Percentiles rank a stretch among this genome's conserved stretches.
These are phyloP conservation scores for Corythornis madagascariensis DNA, from an alignment of 2,113 vertebrate species.

Conservation along the genomic window DNA sequence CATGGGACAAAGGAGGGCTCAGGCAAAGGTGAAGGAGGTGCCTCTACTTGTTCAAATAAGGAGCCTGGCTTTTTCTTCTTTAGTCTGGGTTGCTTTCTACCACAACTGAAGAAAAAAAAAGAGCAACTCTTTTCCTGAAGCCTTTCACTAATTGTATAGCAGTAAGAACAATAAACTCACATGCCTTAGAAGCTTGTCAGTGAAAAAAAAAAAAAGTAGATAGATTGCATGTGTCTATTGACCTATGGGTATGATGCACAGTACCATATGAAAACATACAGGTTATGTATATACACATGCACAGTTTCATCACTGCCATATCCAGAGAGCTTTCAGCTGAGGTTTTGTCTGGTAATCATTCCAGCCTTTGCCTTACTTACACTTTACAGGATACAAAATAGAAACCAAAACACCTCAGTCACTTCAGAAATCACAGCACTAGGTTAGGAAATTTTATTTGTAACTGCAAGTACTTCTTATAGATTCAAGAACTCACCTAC, in stretches of 20 bases:
- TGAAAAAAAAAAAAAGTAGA: neutral
- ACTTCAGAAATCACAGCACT: neutral
- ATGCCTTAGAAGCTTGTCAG: neutral
- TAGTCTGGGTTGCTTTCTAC: too few relatives aligned
- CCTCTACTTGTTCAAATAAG: neutral
- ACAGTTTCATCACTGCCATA: neutral
- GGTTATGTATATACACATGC: rapidly evolving
- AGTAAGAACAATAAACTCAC: neutral
- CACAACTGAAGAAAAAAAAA: neutral
- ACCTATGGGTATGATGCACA: neutral
- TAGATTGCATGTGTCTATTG: rapidly evolving
- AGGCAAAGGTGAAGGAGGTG: neutral
- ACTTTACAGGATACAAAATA: rapidly evolving
- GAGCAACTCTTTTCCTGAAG: neutral
- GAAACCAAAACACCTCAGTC: rapidly evolving
- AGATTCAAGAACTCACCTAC: rapidly evolving
- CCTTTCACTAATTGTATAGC: neutral
- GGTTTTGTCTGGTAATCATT: neutral
- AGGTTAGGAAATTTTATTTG: neutral
- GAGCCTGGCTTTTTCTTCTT: neutral
- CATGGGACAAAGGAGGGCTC: neutral
- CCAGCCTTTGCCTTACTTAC: rapidly evolving
- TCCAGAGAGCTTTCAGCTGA: neutral
- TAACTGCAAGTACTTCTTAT: rapidly evolving
- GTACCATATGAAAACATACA: rapidly evolving